phyloP scores from a whole-genome alignment of 2,888 invertebrate genomes.

The Epirrhoe tristata region DNA sequence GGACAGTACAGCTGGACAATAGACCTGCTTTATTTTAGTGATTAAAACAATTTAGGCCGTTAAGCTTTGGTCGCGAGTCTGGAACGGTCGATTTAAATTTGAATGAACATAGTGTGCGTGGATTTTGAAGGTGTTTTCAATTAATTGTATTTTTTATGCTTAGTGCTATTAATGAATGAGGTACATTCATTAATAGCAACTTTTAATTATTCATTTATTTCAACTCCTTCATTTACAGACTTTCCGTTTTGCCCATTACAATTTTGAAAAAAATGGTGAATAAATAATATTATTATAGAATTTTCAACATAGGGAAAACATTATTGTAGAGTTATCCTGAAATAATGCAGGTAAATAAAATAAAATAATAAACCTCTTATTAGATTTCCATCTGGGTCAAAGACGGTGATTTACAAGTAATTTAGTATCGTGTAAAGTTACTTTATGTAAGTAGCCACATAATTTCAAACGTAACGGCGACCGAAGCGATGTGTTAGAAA shows the following conservation, averaged over 20 bases:
- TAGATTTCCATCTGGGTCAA: background rate
- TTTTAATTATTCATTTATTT: too few relatives aligned
- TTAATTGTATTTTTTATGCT: too few relatives aligned
- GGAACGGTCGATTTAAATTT: background rate
- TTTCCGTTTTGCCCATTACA: too few relatives aligned
- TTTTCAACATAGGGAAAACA: too few relatives aligned
- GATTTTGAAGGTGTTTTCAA: too few relatives aligned
- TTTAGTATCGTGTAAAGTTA: background rate
- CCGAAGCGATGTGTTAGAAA: constrained; percentile 65
- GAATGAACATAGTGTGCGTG: background rate
- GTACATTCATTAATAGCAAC: too few relatives aligned
- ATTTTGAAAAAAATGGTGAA: too few relatives aligned
- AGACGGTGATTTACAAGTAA: background rate
- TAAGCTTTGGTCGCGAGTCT: constrained; percentile 27
- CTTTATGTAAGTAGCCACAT: background rate
- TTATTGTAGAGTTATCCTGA: too few relatives aligned
- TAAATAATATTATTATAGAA: too few relatives aligned
- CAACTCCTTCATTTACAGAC: too few relatives aligned
- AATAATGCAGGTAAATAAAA: too few relatives aligned
- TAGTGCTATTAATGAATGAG: too few relatives aligned
- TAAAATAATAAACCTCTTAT: background rate
- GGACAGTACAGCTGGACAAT: constrained; percentile 47
- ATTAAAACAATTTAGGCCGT: constrained; percentile 37
- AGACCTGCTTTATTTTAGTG: constrained; percentile 45
- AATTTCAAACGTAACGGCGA: background rate